Percentiles rank a stretch among this genome's conserved stretches.
These are phyloP conservation scores for Cyprinodon variegatus DNA, from an alignment of 2,113 vertebrate genomes.

Conservation along the genomic window DNA sequence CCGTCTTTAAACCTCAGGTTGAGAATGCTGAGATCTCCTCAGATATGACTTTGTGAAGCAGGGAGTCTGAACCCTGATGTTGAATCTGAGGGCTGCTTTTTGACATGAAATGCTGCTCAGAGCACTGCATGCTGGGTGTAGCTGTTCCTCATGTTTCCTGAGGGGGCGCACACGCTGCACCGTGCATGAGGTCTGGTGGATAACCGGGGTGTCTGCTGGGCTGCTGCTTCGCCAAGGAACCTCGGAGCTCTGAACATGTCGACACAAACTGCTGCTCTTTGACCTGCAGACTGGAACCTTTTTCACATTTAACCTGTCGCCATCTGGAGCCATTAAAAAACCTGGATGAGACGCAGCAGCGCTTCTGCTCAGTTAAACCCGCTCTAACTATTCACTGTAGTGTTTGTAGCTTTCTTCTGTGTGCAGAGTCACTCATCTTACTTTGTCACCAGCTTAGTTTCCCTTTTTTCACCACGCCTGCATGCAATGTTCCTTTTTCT, in stretches of 20 bases:
- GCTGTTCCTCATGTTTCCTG: slow-evolving; percentile 12
- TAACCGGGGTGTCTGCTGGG: slow-evolving; percentile 1
- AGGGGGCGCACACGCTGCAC: slow-evolving; percentile 18
- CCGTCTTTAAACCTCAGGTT: not conserved
- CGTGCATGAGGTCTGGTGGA: slow-evolving; percentile 59
- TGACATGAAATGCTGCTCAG: slow-evolving; percentile 2
- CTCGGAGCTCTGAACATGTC: slow-evolving; percentile 15
- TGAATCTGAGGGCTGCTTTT: not conserved
- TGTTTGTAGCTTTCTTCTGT: slow-evolving; percentile 1
- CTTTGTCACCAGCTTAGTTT: slow-evolving; percentile 59
- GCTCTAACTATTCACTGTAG: slow-evolving; percentile 1
- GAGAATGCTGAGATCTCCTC: slow-evolving; percentile 13
- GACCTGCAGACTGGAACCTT: not conserved
- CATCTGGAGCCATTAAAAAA: slow-evolving; percentile 23
- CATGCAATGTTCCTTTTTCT: slow-evolving; percentile 80
- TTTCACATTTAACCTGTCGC: slow-evolving; percentile 11
- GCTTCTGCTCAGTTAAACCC: slow-evolving; percentile 12
- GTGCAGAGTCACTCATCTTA: slow-evolving; percentile 39
- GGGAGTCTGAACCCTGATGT: slow-evolving; percentile 29
- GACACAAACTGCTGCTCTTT: slow-evolving; percentile 27
- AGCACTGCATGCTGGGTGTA: slow-evolving; percentile 56
- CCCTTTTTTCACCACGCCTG: slow-evolving; percentile 40
- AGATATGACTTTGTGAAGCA: slow-evolving; percentile 30
- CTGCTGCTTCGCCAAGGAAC: slow-evolving; percentile 18
- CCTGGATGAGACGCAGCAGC: not conserved